Percentiles rank a stretch among this genome's conserved stretches.
Conservation (phyloP, 2,113 vertebrate genomes). For the Megaptera novaeangliae region DNA sequence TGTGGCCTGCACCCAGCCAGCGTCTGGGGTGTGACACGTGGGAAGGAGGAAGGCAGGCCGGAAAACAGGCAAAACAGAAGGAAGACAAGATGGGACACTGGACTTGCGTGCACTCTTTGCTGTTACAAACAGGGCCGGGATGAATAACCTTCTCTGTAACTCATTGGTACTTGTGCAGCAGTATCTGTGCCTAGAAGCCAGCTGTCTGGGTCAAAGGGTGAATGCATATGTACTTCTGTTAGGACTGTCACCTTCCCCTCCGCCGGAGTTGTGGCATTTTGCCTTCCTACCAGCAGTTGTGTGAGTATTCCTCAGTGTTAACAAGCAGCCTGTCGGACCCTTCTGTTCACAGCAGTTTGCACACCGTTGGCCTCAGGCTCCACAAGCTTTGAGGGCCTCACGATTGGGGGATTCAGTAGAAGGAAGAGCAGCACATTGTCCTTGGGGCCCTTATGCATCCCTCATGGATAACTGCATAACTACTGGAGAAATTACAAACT, state of each 20-base stretch:
- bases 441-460: background rate
- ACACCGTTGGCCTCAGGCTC: background rate
- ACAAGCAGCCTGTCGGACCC: background rate
- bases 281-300: background rate
- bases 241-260: background rate
- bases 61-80: background rate
- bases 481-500: background rate
- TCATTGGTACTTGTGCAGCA: background rate
- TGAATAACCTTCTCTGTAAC: background rate
- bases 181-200: rapidly evolving
- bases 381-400: background rate
- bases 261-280: rapidly evolving
- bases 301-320: background rate
- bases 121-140: background rate
- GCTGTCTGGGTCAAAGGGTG: background rate
- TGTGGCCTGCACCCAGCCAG: background rate
- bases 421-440: background rate
- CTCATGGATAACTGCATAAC: background rate
- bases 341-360: background rate
- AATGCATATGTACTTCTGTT: background rate
- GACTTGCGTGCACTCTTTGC: background rate
- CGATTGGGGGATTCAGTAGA: background rate
- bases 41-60: too few relatives aligned
- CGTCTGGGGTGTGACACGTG: background rate
- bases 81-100: background rate